These are phyloP conservation scores for Chaetodon auriga DNA, from an alignment of 2,113 vertebrate genomes.

Conservation along the genomic window DNA sequence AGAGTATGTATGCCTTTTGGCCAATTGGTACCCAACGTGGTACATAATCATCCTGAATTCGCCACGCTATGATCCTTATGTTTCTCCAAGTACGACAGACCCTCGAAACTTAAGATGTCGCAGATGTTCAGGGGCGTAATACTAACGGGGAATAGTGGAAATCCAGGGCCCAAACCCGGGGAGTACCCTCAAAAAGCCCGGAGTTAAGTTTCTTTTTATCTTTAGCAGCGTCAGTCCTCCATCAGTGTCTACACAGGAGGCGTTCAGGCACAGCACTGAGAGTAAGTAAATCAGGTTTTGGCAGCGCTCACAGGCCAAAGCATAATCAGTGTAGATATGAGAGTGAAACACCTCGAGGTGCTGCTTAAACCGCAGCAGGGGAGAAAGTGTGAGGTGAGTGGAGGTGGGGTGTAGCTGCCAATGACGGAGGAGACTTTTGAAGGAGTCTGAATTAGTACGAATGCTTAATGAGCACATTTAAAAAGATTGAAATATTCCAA, in stretches of 20 bases:
- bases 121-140: neutral
- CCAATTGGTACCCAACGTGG: slow-evolving; percentile 21
- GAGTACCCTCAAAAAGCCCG: neutral
- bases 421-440: neutral
- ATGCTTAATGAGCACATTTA: neutral
- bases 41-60: slow-evolving; percentile 28
- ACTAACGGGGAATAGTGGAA: neutral
- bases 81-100: neutral
- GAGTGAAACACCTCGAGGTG: neutral
- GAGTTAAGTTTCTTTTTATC: neutral
- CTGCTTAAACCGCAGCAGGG: slow-evolving; percentile 32
- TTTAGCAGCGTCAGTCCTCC: neutral
- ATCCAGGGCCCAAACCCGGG: neutral
- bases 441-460: neutral
- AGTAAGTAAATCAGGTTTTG: neutral
- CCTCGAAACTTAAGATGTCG: neutral
- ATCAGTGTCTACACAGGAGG: neutral
- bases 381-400: neutral
- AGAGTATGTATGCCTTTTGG: slow-evolving; percentile 20
- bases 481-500: neutral
- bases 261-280: neutral
- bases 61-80: slow-evolving; percentile 11
- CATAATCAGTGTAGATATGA: neutral
- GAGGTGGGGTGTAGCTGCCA: slow-evolving; percentile 18
- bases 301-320: neutral